Evolutionary conservation across 2,888 invertebrate species (phyloP).

Genomic region (Andrena flavipes): DNA sequence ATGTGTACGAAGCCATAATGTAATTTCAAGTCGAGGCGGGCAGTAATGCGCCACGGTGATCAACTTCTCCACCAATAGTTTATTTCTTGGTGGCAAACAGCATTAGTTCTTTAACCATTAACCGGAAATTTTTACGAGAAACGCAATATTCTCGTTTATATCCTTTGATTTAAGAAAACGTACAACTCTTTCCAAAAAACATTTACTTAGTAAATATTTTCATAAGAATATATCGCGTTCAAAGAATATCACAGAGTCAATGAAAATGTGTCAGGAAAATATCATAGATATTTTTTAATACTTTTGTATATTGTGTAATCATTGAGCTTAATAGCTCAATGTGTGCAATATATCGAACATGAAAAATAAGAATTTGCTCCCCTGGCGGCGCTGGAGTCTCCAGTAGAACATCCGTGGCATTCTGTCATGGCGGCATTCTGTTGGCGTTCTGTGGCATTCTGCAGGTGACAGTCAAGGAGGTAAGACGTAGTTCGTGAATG

Average conservation of each 20-base stretch:
- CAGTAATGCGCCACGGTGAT: background rate
- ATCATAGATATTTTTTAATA: background rate
- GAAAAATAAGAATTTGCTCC: background rate
- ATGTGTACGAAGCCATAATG: background rate
- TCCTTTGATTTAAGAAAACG: background rate
- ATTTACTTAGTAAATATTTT: background rate
- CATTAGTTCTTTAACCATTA: too few relatives aligned
- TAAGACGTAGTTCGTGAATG: slow-evolving; percentile 59
- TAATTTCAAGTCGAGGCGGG: background rate
- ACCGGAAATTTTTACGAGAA: too few relatives aligned
- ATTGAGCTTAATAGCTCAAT: too few relatives aligned
- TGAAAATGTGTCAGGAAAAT: background rate
- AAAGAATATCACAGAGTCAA: background rate
- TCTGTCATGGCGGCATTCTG: slow-evolving; percentile 42
- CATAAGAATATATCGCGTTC: background rate
- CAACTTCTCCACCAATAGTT: slow-evolving; percentile 12
- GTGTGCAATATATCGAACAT: background rate
- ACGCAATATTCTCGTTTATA: background rate
- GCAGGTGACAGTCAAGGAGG: slow-evolving; percentile 57
- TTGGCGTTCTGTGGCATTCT: slow-evolving; percentile 55
- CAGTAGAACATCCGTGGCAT: slow-evolving; percentile 21
- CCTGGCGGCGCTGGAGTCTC: too few relatives aligned
- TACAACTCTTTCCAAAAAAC: background rate
- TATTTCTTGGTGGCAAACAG: too few relatives aligned
- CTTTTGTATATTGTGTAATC: slow-evolving; percentile 1